Percentiles rank a stretch among this genome's conserved stretches.
Conservation (phyloP, 2,888 invertebrate species). For the Melolontha melolontha region DNA sequence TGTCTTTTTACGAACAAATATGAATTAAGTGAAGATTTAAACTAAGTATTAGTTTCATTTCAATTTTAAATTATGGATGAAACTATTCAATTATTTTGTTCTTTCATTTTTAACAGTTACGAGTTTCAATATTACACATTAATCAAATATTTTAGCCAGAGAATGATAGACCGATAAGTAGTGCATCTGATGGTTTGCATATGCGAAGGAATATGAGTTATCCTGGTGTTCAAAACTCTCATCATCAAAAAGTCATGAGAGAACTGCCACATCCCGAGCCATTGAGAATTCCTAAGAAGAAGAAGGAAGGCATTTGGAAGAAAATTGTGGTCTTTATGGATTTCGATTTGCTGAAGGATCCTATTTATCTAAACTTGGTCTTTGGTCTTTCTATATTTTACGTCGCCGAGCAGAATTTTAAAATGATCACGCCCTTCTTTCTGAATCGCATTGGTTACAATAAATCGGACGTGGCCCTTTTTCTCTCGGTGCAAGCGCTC, state of each 20-base stretch:
- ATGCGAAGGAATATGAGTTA: constrained; percentile 63
- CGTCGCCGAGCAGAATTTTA: constrained; percentile 81
- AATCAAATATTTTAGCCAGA: constrained; percentile 35
- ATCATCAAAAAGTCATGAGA: constrained; percentile 55
- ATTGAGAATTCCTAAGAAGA: constrained; percentile 52
- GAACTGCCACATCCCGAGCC: constrained; percentile 54
- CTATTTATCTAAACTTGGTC: constrained; percentile 78
- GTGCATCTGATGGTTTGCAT: constrained; percentile 52
- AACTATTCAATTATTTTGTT: no score
- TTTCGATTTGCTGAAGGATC: constrained; percentile 78
- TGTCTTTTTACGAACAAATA: no score
- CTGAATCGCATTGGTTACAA: constrained; percentile 73
- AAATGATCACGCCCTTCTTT: constrained; percentile 79
- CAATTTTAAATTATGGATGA: no score
- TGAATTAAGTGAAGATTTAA: no score
- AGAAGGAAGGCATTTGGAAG: constrained; percentile 59
- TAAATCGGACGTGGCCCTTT: constrained; percentile 78
- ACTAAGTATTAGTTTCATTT: no score
- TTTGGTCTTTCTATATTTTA: constrained; percentile 80
- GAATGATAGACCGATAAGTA: constrained; percentile 41
- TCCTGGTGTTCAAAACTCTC: constrained; percentile 61
- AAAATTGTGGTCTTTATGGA: constrained; percentile 75
- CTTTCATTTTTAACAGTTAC: neutral
- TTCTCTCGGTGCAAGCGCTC: constrained; percentile 80
- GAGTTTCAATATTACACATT: constrained; percentile 16